Base-by-base conservation (phyloP, 2,888 invertebrate genomes). In the Zhuqinia jingwanae region DNA sequence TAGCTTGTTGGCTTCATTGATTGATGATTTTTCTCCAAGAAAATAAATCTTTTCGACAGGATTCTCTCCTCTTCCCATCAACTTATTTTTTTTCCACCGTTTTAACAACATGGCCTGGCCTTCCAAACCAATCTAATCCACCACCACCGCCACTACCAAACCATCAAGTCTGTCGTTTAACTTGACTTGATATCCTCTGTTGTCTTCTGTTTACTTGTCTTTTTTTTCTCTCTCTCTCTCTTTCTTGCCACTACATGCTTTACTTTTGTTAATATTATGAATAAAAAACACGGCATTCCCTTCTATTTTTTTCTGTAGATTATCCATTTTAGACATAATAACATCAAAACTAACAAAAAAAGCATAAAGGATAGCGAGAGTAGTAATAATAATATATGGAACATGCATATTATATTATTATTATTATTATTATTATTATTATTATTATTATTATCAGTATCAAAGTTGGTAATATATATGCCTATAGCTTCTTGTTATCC, bases 1-100 rank as follows among this genome's bases (percentile, higher is more conserved):
- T 56, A 17, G 45, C 82, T 84, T 53, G 50, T 68, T 70, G 65
- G 70, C 79, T 63, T 85, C 70, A 85, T 85, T 85, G 85, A 85
- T 85, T 85, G 79, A 85, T 85, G 85, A 85, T 78, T 85, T 85
- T 79, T 73, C 79, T 78, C 79, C 58, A 79, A 73, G 85, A 85
- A 79, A 85, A 79, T 85, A 85, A 85, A 85, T 85, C 85, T 85
- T 79, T 79, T 79, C 60, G 77, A 84, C 85, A 85, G 70, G 60
- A 84, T 68, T 42, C 78, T 45, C 0, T 17, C 45, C 6, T 42
- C 10, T 68, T 65, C 45, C 45, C 45, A 42, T 68, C 42, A 68
- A 42, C 68, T 25, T 25, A 11, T 20, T 42, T 45, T 45, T 36
- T 8, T n/a, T n/a, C n/a, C n/a, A n/a, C n/a, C n/a, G n/a, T n/a